phyloP scores from a whole-genome alignment of 2,113 vertebrate genomes.

The Varanus komodoensis region DNA sequence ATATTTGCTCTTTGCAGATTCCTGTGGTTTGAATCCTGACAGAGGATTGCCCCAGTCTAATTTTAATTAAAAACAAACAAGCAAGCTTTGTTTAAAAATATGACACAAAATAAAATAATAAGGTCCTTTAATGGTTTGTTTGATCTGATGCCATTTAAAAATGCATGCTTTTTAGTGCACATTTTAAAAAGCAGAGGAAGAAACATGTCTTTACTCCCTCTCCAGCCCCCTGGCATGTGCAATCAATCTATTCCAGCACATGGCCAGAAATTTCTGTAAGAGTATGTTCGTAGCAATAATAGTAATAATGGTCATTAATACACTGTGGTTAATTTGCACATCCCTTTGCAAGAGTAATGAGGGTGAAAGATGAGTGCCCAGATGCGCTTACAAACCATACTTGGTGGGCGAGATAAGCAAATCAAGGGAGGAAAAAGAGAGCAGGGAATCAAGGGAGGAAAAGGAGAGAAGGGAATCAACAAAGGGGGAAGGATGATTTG shows the following conservation, averaged over 20 bases:
- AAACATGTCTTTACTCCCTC: too few relatives aligned
- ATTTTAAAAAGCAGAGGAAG: not conserved
- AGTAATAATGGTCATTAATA: not conserved
- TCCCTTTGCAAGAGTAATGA: not conserved
- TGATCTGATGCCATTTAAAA: too few relatives aligned
- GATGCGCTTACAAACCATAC: not conserved
- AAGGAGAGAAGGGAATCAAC: not conserved
- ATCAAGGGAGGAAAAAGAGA: too few relatives aligned
- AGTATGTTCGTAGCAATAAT: not conserved
- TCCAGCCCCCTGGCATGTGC: too few relatives aligned
- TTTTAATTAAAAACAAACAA: not conserved
- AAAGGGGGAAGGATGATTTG: not conserved
- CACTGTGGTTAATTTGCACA: not conserved
- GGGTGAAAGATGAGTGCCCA: not conserved
- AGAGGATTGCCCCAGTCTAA: not conserved
- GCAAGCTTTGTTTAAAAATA: not conserved
- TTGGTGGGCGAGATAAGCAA: not conserved
- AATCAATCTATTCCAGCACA: too few relatives aligned
- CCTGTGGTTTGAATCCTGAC: too few relatives aligned
- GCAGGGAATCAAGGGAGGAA: not conserved
- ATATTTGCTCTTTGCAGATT: too few relatives aligned
- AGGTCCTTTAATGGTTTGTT: too few relatives aligned
- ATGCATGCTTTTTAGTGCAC: not conserved
- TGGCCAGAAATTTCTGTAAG: too few relatives aligned
- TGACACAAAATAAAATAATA: not conserved